A percentile compares a stretch with the other conserved stretches of the same genome.
Evolutionary conservation across 2,113 vertebrate genomes (phyloP).

Genomic region (Hippocampus abdominalis): DNA sequence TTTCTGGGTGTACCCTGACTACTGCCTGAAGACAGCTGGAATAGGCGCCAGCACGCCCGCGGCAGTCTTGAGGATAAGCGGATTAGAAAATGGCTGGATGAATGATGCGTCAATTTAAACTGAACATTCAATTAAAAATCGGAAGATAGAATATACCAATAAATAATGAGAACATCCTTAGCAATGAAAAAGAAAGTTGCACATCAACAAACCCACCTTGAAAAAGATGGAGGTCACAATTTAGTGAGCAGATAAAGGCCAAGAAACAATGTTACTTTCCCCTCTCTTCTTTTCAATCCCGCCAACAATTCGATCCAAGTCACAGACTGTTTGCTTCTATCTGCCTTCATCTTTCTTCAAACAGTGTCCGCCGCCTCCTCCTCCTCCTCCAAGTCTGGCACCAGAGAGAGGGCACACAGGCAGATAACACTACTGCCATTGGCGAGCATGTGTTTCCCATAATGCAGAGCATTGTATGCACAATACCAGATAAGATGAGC

Average conservation of each 20-base stretch:
- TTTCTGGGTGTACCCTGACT: too few species aligned
- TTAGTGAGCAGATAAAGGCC: slow-evolving; percentile 27
- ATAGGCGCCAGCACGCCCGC: too few species aligned
- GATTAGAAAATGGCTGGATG: too few species aligned
- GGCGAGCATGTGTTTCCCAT: slow-evolving; percentile 40
- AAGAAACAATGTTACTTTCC: slow-evolving; percentile 9
- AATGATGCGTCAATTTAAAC: too few species aligned
- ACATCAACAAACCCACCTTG: too few species aligned
- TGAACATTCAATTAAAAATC: background rate
- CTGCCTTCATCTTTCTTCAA: slow-evolving; percentile 34
- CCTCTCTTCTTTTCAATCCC: background rate
- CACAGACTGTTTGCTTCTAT: slow-evolving; percentile 19
- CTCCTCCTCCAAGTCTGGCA: slow-evolving; percentile 52
- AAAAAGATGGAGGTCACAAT: slow-evolving; percentile 22
- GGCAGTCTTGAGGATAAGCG: too few species aligned
- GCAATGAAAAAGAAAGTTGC: background rate
- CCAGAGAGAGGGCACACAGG: slow-evolving; percentile 43
- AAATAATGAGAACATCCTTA: background rate
- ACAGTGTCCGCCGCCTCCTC: slow-evolving; percentile 15
- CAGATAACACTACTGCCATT: slow-evolving; percentile 43
- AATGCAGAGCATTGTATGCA: slow-evolving; percentile 19
- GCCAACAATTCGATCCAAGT: slow-evolving; percentile 21
- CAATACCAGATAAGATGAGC: slow-evolving; percentile 18
- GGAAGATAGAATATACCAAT: background rate
- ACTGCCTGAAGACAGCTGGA: too few species aligned